Evolutionary conservation across 2,113 vertebrate species (phyloP).

Genomic region (Sturnus vulgaris): DNA sequence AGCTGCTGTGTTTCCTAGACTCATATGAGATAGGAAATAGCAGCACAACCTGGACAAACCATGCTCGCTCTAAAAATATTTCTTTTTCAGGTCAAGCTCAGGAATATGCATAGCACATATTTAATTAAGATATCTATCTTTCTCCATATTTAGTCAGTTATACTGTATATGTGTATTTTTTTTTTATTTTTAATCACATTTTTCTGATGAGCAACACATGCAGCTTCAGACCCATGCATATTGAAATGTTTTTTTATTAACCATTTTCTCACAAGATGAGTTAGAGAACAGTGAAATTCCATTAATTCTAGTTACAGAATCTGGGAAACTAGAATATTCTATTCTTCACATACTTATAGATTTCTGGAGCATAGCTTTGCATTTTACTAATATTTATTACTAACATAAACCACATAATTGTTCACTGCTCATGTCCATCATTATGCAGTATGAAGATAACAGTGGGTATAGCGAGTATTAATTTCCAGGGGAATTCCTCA

Average conservation of each 20-base stretch:
- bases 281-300: background rate
- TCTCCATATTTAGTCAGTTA: background rate
- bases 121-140: background rate
- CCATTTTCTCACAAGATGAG: background rate
- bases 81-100: background rate
- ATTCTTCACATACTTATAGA: background rate
- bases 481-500: background rate
- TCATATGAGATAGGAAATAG: background rate
- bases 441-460: background rate
- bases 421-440: background rate
- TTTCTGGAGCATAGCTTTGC: background rate
- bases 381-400: background rate
- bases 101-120: background rate
- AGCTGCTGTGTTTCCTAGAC: background rate
- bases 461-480: background rate
- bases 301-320: background rate
- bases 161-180: background rate
- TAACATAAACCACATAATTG: background rate
- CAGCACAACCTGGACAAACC: background rate
- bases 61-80: accelerated
- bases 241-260: background rate
- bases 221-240: background rate
- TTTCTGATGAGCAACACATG: background rate
- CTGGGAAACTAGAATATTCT: background rate
- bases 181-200: background rate